Evolutionary conservation across 2,888 invertebrate genomes (phyloP).

Genomic region (Panorpa germanica): DNA sequence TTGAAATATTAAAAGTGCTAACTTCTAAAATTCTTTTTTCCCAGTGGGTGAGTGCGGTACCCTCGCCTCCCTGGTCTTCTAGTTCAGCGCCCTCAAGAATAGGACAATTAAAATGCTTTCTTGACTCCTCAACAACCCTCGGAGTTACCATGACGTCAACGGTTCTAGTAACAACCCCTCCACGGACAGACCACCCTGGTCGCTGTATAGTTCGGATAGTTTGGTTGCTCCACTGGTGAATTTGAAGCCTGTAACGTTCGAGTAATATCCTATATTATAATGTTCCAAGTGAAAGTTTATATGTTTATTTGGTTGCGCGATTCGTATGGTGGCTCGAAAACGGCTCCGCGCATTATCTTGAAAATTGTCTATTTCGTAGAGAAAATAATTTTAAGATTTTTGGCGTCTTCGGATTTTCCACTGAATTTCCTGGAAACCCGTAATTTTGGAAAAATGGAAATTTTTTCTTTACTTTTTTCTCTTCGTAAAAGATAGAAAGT

Average conservation of each 20-base stretch:
- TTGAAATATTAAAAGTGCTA: slow-evolving; percentile 13
- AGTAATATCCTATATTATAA: too few species aligned
- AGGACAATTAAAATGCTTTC: slow-evolving; percentile 73
- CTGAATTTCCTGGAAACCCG: too few species aligned
- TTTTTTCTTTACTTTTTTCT: slow-evolving; percentile 8
- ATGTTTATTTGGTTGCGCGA: too few species aligned
- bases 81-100: slow-evolving; percentile 87
- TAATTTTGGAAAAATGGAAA: too few species aligned
- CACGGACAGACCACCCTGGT: slow-evolving; percentile 58
- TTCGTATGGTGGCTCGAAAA: too few species aligned
- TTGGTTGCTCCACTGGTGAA: slow-evolving; percentile 84
- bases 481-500: too few species aligned
- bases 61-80: slow-evolving; percentile 96
- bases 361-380: too few species aligned
- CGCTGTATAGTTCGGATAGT: slow-evolving; percentile 62
- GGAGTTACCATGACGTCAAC: slow-evolving; percentile 86
- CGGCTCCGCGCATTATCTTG: too few species aligned
- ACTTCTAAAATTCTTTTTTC: slow-evolving; percentile 97
- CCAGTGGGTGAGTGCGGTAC: slow-evolving; percentile 96
- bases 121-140: slow-evolving; percentile 67
- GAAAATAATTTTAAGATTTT: too few species aligned
- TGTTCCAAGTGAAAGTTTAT: too few species aligned
- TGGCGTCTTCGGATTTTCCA: too few species aligned
- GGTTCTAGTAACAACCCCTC: slow-evolving; percentile 50
- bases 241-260: slow-evolving; percentile 56